A percentile compares a stretch with the other conserved stretches of the same genome.
These are phyloP conservation scores for Catocala sponsa DNA, from an alignment of 2,888 invertebrate species.

Conservation along the genomic window DNA sequence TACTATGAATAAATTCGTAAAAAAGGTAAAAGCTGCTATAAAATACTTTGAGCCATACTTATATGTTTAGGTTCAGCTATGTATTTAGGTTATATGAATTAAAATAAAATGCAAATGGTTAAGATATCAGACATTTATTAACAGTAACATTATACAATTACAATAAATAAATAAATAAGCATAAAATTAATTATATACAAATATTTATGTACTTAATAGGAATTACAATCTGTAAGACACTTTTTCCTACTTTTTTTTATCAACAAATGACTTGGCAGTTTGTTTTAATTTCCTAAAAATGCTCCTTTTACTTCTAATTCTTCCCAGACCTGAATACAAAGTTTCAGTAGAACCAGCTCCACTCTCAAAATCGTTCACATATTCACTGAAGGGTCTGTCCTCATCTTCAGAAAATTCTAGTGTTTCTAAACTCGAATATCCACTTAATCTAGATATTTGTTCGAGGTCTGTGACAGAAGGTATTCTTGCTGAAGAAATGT, in stretches of 20 bases:
- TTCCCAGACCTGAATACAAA: slow-evolving; percentile 38
- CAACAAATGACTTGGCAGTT: slow-evolving; percentile 42
- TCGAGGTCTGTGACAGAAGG: slow-evolving; percentile 48
- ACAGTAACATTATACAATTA: not conserved
- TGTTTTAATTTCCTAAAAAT: slow-evolving; percentile 45
- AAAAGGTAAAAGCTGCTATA: too few species aligned
- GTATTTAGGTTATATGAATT: too few species aligned
- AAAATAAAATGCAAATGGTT: too few species aligned
- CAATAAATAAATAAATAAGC: not conserved
- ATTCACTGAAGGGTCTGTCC: slow-evolving; percentile 21
- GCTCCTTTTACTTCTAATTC: slow-evolving; percentile 25
- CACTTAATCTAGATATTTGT: slow-evolving; percentile 14
- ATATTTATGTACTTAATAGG: not conserved
- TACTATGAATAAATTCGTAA: too few species aligned
- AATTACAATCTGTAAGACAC: not conserved
- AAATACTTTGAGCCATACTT: too few species aligned
- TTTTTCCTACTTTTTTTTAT: slow-evolving; percentile 38
- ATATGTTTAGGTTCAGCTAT: too few species aligned
- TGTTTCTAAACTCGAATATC: slow-evolving; percentile 26
- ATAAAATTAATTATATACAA: slow-evolving; percentile 2
- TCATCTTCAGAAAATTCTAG: slow-evolving; percentile 31
- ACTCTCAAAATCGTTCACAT: slow-evolving; percentile 26
- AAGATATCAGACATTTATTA: not conserved
- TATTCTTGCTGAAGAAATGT: slow-evolving; percentile 62
- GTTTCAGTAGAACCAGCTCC: slow-evolving; percentile 21